A percentile compares a stretch with the other conserved stretches of the same genome.
phyloP scores from a whole-genome alignment of 2,113 vertebrate genomes.

The Vimba vimba region DNA sequence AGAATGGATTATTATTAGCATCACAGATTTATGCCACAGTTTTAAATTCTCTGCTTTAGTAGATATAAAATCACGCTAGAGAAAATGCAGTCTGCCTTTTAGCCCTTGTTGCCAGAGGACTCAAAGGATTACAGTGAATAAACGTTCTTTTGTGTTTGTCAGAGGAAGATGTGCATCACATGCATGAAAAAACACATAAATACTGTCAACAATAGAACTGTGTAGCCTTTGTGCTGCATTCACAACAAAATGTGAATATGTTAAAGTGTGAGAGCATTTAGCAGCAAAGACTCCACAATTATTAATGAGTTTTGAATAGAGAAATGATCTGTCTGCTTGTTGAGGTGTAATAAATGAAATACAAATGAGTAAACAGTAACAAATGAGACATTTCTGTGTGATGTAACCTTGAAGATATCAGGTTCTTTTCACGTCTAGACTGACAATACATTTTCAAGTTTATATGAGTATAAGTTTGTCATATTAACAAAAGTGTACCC shows the following conservation, averaged over 20 bases:
- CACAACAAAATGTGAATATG: background rate
- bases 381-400: background rate
- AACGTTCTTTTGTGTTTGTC: background rate
- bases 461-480: background rate
- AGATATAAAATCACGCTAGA: background rate
- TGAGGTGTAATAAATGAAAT: background rate
- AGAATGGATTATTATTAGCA: background rate
- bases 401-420: background rate
- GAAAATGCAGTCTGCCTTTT: background rate
- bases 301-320: background rate
- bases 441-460: background rate
- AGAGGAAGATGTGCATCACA: background rate
- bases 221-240: background rate
- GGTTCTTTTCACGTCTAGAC: background rate
- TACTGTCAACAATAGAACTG: background rate
- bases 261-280: background rate
- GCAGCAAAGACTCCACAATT: too few relatives aligned
- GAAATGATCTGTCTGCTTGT: background rate
- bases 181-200: background rate
- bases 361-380: background rate
- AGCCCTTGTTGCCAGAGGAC: background rate
- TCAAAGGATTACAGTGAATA: background rate
- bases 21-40: background rate
- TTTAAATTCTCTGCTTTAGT: background rate
- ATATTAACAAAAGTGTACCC: background rate